Percentiles rank a stretch among this genome's conserved stretches.
These are phyloP conservation scores for Pseudoips prasinana DNA, from an alignment of 2,888 invertebrate genomes.

Conservation along the genomic window DNA sequence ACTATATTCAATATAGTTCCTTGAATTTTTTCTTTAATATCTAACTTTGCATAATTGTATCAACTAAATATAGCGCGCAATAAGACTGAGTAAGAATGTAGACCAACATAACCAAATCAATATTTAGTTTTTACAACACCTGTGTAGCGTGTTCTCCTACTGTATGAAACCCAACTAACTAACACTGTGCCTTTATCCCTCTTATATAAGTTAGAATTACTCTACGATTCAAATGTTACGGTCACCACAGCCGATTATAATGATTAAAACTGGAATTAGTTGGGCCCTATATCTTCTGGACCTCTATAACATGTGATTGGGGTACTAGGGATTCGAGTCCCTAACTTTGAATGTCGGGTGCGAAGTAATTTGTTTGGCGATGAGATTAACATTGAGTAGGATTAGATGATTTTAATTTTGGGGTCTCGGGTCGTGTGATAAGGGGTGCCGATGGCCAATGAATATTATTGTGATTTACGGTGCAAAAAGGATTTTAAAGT, in stretches of 20 bases:
- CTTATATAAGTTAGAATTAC: conserved; percentile 34
- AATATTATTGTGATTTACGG: conserved; percentile 11
- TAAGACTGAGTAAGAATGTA: too few relatives aligned
- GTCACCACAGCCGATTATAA: conserved; percentile 42
- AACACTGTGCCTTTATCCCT: conserved; percentile 1
- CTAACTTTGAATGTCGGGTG: conserved; percentile 29
- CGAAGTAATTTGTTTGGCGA: conserved; percentile 36
- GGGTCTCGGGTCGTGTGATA: too few relatives aligned
- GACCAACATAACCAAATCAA: too few relatives aligned
- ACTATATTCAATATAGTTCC: too few relatives aligned
- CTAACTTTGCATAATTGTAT: too few relatives aligned
- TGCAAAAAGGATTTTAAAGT: background rate
- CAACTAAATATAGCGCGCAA: too few relatives aligned
- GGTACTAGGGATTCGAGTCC: conserved; percentile 33
- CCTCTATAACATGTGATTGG: conserved; percentile 41
- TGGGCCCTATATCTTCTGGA: conserved; percentile 30
- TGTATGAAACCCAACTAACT: too few relatives aligned
- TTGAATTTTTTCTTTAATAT: too few relatives aligned
- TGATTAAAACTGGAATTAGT: conserved; percentile 51
- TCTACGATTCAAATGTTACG: conserved; percentile 29
- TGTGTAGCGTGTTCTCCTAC: too few relatives aligned
- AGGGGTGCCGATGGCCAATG: too few relatives aligned
- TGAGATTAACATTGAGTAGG: conserved; percentile 36
- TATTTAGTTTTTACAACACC: too few relatives aligned
- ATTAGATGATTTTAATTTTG: conserved; percentile 33